Evolutionary conservation across 35 echinoderm and acorn worm species (phyloP).

Genomic region (Heliocidaris erythrogramma): DNA sequence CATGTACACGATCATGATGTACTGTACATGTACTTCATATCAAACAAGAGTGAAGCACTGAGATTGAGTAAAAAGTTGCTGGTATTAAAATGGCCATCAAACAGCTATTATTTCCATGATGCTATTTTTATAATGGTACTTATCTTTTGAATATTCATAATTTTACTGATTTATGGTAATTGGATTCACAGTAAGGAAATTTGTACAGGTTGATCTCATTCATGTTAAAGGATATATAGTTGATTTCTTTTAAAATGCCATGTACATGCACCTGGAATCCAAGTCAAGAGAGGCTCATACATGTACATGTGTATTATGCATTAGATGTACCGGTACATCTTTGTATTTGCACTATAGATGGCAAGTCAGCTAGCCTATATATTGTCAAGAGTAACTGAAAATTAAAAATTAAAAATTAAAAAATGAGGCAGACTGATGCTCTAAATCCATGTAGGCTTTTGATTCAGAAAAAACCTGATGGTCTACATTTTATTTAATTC

Average conservation of each 20-base stretch:
- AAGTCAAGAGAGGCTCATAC: not conserved
- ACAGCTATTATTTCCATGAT: not conserved
- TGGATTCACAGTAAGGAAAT: not conserved
- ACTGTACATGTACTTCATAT: not conserved
- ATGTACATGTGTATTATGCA: not conserved
- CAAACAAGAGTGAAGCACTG: not conserved
- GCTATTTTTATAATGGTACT: not conserved
- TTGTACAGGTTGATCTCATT: not conserved
- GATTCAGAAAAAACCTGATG: no score
- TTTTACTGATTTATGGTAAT: not conserved
- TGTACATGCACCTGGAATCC: not conserved
- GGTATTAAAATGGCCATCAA: not conserved
- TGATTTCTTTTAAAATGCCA: not conserved
- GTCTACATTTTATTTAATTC: no score
- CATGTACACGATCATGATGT: not conserved
- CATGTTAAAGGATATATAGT: not conserved
- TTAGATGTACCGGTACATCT: not conserved
- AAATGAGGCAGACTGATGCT: no score
- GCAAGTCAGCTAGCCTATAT: not conserved
- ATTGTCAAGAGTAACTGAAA: no score
- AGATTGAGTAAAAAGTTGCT: not conserved
- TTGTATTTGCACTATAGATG: not conserved
- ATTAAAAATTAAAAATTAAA: no score
- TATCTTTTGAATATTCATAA: not conserved
- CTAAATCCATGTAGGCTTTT: no score